Conservation (phyloP, 2,113 vertebrate species). For the Carassius carassius region DNA sequence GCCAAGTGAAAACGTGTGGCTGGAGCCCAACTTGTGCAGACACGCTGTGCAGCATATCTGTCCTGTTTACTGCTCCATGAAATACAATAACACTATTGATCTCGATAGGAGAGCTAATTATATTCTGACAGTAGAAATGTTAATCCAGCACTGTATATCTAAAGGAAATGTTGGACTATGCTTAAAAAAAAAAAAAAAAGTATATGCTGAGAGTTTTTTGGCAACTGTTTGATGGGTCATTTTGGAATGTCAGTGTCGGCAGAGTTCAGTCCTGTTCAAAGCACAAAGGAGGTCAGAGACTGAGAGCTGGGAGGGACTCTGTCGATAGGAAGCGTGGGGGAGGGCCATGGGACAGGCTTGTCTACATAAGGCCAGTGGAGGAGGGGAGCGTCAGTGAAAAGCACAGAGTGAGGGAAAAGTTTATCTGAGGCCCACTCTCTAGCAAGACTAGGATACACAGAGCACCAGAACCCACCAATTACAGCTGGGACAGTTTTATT, state of each 20-base stretch:
- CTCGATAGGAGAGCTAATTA: neutral
- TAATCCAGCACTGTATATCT: neutral
- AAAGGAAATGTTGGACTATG: no score
- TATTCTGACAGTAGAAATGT: neutral
- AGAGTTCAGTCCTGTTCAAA: constrained; percentile 22
- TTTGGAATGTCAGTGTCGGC: constrained; percentile 9
- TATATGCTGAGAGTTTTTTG: neutral
- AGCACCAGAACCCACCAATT: neutral
- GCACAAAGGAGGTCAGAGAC: constrained; percentile 36
- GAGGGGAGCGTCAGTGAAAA: constrained; percentile 3
- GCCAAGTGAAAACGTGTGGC: neutral
- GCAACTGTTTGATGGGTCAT: neutral
- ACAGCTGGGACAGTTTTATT: neutral
- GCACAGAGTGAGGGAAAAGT: neutral
- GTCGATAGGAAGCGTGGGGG: constrained; percentile 18
- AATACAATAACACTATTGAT: neutral
- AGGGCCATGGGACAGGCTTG: constrained; percentile 26
- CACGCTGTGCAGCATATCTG: neutral
- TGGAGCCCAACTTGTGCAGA: neutral
- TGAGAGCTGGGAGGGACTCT: constrained; percentile 7
- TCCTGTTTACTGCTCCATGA: neutral
- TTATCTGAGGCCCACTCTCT: neutral
- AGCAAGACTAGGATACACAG: neutral
- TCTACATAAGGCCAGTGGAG: constrained; percentile 29
- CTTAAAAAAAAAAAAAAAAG: no score